Conservation (phyloP, 1,140 invertebrate species). For the Aethina tumida region DNA sequence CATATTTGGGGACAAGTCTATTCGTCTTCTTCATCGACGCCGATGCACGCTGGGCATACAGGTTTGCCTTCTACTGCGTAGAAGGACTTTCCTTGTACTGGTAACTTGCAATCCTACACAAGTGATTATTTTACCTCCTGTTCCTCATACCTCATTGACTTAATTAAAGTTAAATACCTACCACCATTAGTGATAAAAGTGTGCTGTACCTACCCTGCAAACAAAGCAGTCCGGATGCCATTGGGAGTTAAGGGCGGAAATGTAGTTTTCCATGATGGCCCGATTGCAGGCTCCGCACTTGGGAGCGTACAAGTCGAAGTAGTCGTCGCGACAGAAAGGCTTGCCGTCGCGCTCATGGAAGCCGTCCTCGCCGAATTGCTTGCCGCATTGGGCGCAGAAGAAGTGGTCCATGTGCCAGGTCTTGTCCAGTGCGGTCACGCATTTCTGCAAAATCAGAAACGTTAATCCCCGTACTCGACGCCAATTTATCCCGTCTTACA, state of each 20-base stretch:
- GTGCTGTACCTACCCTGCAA: constrained; percentile 77
- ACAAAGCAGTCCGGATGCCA: constrained; percentile 99
- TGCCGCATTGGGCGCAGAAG: constrained; percentile 96
- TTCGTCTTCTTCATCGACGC: constrained; percentile 75
- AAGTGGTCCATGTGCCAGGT: constrained; percentile 99
- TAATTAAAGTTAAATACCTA: constrained; percentile 6
- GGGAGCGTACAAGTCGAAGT: constrained; percentile 97
- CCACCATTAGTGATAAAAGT: not conserved
- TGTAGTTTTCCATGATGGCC: constrained; percentile 98
- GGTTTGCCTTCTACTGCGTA: constrained; percentile 91
- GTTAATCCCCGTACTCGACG: too few relatives aligned
- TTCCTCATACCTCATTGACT: not conserved
- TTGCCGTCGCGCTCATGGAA: constrained; percentile 92
- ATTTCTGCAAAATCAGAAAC: constrained; percentile 70
- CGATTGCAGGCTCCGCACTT: constrained; percentile 96
- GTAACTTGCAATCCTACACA: constrained; percentile 82
- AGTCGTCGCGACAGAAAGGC: constrained; percentile 91
- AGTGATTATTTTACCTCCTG: not conserved
- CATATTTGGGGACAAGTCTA: constrained; percentile 15
- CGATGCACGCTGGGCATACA: constrained; percentile 81
- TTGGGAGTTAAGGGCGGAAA: constrained; percentile 92
- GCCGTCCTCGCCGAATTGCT: constrained; percentile 93
- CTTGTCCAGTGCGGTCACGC: constrained; percentile 94
- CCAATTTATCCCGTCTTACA: constrained; percentile 47
- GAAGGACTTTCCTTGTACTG: constrained; percentile 88